A percentile compares a stretch with the other conserved stretches of the same genome.
Evolutionary conservation across 2,888 invertebrate species (phyloP).

Genomic region (Gerosis bhagava): DNA sequence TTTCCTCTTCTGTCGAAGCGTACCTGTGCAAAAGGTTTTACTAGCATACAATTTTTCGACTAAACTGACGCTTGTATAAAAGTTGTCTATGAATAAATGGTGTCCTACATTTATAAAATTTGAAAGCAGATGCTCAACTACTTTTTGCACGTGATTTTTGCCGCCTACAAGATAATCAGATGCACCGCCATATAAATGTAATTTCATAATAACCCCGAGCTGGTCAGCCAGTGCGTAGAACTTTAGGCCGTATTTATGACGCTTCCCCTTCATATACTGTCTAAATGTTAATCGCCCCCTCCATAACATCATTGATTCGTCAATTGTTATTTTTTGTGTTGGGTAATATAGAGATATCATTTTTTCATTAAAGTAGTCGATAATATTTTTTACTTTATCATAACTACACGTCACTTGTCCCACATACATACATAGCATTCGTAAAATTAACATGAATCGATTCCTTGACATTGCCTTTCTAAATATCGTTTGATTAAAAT

Average conservation of each 20-base stretch:
- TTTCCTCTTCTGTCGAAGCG: conserved; percentile 29
- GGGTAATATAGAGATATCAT: conserved; percentile 26
- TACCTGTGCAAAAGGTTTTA: conserved; percentile 32
- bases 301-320: conserved; percentile 34
- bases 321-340: conserved; percentile 24
- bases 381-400: conserved; percentile 29
- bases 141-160: conserved; percentile 33
- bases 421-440: conserved; percentile 28
- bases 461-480: conserved; percentile 23
- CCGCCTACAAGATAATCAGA: conserved; percentile 32
- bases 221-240: conserved; percentile 33
- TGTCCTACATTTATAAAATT: conserved; percentile 31
- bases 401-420: conserved; percentile 22
- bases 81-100: conserved; percentile 32
- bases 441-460: conserved; percentile 26
- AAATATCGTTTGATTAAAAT: conserved; percentile 30
- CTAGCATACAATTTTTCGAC: conserved; percentile 29
- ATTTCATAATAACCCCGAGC: conserved; percentile 31
- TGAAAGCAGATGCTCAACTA: conserved; percentile 26
- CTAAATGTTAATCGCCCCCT: conserved; percentile 30
- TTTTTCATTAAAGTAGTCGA: conserved; percentile 26
- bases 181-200: conserved; percentile 31
- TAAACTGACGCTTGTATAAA: conserved; percentile 22
- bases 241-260: conserved; percentile 33
- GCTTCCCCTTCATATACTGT: conserved; percentile 33